Evolutionary conservation across 2,113 vertebrate species (phyloP), one percentile per base, ranked within the genome.

Genomic region (Mesitornis unicolor): DNA sequence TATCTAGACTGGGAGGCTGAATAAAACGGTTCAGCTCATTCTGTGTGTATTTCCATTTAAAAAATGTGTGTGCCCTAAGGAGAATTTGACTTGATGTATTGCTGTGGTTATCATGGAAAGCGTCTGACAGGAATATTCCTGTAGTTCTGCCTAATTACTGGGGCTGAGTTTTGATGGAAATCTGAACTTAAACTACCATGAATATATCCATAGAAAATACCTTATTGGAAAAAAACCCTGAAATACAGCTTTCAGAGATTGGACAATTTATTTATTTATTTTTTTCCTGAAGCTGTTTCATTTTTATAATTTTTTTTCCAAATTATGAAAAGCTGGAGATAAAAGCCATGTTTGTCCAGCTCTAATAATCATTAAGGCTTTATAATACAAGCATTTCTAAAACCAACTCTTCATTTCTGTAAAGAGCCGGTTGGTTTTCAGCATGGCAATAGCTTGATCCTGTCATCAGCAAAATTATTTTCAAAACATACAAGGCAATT

Each of bases 101-200:
- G 28, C 64, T 69, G 73, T 61, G 53, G 45, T 80, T 92, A 48
- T 86, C 50, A 5, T 6, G 38, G 71, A 16, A 36, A 45, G 20
- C 18, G 60, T 31, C 76, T 80, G 77, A 45, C 68, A 81, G 87
- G 69, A 92, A 61, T 86, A 77, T 73, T 20, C 42, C 59, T 79
- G 15, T 38, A 14, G 42, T 26, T 82, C 56, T 77, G 76, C 63
- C 79, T 88, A 71, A 86, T 76, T 93, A 64, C 75, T 61, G 29
- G 31, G 33, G 54, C 11, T 73, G 16, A 40, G 5, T 73, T 56
- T 24, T 61, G 59, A 31, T 57, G 19, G 68, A 48, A 69, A 61
- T 25, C 43, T 69, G 36, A 76, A 26, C 31, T 79, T 28, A 69
- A 84, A 16, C 31, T 33, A 33, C 42, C 11, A 5, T 16, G 42